Conservation (phyloP, 2,888 invertebrate genomes). For the Stenodema calcarata region DNA sequence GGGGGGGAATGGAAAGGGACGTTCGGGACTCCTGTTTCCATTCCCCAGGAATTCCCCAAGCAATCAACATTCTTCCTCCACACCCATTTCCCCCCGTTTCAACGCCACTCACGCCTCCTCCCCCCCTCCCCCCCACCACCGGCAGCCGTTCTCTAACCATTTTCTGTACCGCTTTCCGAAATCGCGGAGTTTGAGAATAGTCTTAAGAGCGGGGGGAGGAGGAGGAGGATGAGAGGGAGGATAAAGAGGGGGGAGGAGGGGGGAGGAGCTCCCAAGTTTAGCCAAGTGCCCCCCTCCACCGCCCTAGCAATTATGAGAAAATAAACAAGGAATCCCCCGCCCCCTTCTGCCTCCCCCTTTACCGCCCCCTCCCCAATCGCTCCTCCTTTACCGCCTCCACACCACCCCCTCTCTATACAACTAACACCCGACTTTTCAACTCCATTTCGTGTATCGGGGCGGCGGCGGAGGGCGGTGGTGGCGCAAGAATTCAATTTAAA, state of each 20-base stretch:
- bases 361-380: neutral
- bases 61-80: constrained; percentile 45
- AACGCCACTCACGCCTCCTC: neutral
- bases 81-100: neutral
- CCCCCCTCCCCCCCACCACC: neutral
- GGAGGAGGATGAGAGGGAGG: neutral
- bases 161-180: neutral
- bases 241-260: too few species aligned
- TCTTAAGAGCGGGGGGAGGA: neutral
- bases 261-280: constrained; percentile 10
- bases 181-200: neutral
- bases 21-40: neutral
- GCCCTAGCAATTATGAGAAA: constrained; percentile 45
- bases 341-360: neutral
- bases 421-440: neutral
- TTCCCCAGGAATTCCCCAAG: constrained; percentile 32
- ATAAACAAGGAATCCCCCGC: constrained; percentile 40
- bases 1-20: neutral
- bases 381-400: neutral
- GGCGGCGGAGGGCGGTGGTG: neutral
- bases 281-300: constrained; percentile 25
- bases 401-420: neutral
- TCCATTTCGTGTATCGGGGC: too few species aligned
- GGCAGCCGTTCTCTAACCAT: neutral
- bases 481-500: constrained; percentile 47